Evolutionary conservation across 2,888 invertebrate species (phyloP), one percentile per base, ranked within the genome.

Genomic region (Bhutanitis thaidina): DNA sequence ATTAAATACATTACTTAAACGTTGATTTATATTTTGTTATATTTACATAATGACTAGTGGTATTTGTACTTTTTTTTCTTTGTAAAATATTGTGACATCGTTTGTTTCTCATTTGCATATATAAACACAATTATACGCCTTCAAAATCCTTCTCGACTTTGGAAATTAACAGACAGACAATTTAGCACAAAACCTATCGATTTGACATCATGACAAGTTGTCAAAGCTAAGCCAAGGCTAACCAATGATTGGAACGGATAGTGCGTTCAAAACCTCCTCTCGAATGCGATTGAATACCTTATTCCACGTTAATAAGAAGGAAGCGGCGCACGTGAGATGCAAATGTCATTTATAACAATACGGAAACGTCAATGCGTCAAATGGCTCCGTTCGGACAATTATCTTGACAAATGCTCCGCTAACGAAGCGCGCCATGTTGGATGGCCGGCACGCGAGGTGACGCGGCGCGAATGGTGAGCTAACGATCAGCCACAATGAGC

Each of bases 321-420:
- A 9, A 37, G 34, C 12, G 4, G 10, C 25, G 34, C 25, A 2
- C 27, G 27, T 25, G 16, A 46, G 41, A 46, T 41, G 37, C 36
- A 49, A 53, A 46, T 40, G 50, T 61, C 69, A 67, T 72, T 73
- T 69, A 72, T 73, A 70, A 70, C 72, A 74, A 77, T 69, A 73
- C 77, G 79, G 77, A 83, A 80, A 78, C 68, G 74, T 79, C 77
- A 70, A 65, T 69, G 66, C 69, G 68, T 71, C 67, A 74, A 80
- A 79, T 73, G 77, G 77, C 64, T 65, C 54, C 59, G 71, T 75
- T 74, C 70, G 67, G 72, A 77, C 80, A 81, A 83, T 83, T 83
- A 81, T 81, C 78, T 80, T 81, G 80, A 84, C 84, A 83, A 86
- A 86, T 84, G 78, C 74, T 73, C 69, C 59, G 67, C 82, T 85